Conservation (phyloP, 2,888 invertebrate species). For the Pseudanteris insignis region DNA sequence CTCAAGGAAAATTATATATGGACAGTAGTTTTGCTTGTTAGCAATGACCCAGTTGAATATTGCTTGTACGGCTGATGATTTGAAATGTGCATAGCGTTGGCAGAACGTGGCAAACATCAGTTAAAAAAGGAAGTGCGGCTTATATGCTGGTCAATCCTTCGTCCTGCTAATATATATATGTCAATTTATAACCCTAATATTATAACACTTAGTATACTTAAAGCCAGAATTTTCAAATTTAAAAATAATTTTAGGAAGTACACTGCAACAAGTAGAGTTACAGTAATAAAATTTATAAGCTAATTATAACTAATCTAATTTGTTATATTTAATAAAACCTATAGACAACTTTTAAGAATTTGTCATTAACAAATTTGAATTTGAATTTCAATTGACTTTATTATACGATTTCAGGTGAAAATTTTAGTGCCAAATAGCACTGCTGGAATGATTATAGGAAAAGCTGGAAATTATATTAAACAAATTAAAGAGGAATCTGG, state of each 20-base stretch:
- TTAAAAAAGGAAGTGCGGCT: slow-evolving; percentile 33
- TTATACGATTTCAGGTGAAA: slow-evolving; percentile 79
- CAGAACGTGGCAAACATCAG: slow-evolving; percentile 24
- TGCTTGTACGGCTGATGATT: slow-evolving; percentile 51
- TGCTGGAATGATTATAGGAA: slow-evolving; percentile 97
- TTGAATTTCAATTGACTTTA: too few species aligned
- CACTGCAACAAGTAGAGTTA: too few species aligned
- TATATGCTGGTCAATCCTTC: slow-evolving; percentile 21
- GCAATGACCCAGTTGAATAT: slow-evolving; percentile 60
- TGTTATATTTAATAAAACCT: too few species aligned
- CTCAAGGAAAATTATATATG: slow-evolving; percentile 50
- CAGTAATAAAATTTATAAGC: too few species aligned
- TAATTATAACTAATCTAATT: too few species aligned
- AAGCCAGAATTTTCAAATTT: too few species aligned
- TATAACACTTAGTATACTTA: too few species aligned
- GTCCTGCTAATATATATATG: slow-evolving; percentile 12
- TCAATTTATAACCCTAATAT: too few species aligned
- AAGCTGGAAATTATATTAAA: slow-evolving; percentile 95
- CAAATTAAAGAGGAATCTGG: slow-evolving; percentile 94
- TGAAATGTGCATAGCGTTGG: slow-evolving; percentile 46
- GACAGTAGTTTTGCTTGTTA: slow-evolving; percentile 56
- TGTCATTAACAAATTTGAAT: too few species aligned
- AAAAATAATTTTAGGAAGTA: slow-evolving; percentile 3
- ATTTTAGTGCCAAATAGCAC: slow-evolving; percentile 96
- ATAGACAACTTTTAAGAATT: too few species aligned